Conservation (phyloP, 2,888 invertebrate species). For the Drosophila colorata region DNA sequence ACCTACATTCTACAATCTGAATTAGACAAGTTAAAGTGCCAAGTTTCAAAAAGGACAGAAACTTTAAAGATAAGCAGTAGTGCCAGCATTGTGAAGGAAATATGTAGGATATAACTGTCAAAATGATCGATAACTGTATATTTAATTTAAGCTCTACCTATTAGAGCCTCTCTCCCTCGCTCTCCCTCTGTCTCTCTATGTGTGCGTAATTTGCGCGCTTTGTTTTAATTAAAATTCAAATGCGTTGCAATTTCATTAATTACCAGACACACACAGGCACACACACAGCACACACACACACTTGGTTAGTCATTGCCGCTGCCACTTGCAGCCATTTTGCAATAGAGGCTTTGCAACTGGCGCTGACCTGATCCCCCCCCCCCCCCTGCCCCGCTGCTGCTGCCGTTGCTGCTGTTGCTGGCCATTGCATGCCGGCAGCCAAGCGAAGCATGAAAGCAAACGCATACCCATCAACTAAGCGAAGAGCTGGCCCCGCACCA, state of each 20-base stretch:
- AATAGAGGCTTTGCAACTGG: conserved; percentile 72
- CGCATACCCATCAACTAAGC: conserved; percentile 67
- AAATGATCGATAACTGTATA: neutral
- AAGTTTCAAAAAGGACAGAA: too few relatives aligned
- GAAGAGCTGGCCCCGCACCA: conserved; percentile 4
- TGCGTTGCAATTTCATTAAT: conserved; percentile 83
- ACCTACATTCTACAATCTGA: too few relatives aligned
- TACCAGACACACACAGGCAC: conserved; percentile 62
- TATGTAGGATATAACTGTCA: neutral
- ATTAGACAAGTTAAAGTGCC: too few relatives aligned
- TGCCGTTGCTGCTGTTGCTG: conserved; percentile 40
- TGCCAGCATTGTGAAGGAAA: neutral
- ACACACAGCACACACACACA: conserved; percentile 21
- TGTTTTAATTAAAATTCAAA: conserved; percentile 84
- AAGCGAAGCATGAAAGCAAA: conserved; percentile 76
- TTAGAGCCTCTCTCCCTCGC: neutral
- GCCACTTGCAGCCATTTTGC: conserved; percentile 73
- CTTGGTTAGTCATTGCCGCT: conserved; percentile 44
- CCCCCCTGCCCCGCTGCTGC: neutral
- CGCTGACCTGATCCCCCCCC: conserved; percentile 61
- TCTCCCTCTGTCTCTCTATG: conserved; percentile 5
- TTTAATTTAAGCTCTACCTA: neutral
- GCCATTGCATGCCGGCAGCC: conserved; percentile 73
- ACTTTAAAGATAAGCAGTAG: too few relatives aligned
- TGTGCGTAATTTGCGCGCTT: conserved; percentile 76